A percentile compares a stretch with the other conserved stretches of the same genome.
These are phyloP conservation scores for Karalla daura DNA, from an alignment of 2,797 vertebrate genomes.

Conservation along the genomic window DNA sequence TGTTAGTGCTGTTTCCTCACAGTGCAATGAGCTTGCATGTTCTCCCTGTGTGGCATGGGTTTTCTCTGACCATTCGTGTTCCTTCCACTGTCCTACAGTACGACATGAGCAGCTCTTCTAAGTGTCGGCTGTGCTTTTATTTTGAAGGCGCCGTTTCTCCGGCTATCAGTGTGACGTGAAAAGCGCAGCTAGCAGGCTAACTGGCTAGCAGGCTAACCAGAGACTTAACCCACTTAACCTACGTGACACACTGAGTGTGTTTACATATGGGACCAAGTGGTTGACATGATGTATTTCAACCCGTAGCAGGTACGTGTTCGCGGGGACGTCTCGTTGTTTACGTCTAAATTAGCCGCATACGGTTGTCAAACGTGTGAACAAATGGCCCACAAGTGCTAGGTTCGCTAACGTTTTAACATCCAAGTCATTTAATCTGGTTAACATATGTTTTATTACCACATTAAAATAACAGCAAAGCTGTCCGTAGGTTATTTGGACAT, in stretches of 20 bases:
- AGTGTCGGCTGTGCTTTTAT: conserved; percentile 8
- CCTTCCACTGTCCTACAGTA: too few relatives aligned
- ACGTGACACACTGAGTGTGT: conserved; percentile 59
- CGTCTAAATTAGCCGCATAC: not conserved
- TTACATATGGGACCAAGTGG: conserved; percentile 39
- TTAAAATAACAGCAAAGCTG: too few relatives aligned
- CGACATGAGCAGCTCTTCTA: too few relatives aligned
- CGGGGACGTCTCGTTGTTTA: not conserved
- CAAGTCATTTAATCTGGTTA: conserved; percentile 34
- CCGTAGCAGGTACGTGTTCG: not conserved
- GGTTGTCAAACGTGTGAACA: conserved; percentile 13
- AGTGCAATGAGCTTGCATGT: too few relatives aligned
- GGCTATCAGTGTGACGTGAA: conserved; percentile 31
- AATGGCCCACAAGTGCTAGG: conserved; percentile 41
- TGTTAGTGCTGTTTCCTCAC: too few relatives aligned
- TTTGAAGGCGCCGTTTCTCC: conserved; percentile 31
- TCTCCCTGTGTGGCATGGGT: too few relatives aligned
- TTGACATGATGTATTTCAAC: conserved; percentile 17
- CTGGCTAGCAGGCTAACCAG: conserved; percentile 51
- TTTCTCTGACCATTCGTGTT: too few relatives aligned
- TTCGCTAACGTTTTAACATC: conserved; percentile 48
- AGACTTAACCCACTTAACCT: conserved; percentile 57
- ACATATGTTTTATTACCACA: too few relatives aligned
- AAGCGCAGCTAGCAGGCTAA: conserved; percentile 54
- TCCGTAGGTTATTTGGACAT: not conserved